Conservation (phyloP, 2,113 vertebrate genomes). For the Corapipo altera region DNA sequence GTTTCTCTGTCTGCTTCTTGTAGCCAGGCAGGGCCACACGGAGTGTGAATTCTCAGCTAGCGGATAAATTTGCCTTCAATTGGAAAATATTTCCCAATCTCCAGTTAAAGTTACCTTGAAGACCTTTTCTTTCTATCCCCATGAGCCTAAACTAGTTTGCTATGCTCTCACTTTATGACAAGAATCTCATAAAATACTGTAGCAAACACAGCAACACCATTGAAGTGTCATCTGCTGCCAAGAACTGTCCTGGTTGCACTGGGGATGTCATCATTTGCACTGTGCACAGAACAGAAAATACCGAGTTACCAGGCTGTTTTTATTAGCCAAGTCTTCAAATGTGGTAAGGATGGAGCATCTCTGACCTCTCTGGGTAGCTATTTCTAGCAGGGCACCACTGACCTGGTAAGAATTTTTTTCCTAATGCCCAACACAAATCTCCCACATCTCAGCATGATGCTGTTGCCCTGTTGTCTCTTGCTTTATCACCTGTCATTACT, state of each 20-base stretch:
- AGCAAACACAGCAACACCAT: neutral
- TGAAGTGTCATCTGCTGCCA: neutral
- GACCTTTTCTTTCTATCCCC: neutral
- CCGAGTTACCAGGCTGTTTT: fast-evolving
- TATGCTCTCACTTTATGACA: neutral
- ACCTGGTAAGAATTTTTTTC: neutral
- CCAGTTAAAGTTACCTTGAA: neutral
- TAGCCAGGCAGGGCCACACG: neutral
- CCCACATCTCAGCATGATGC: neutral
- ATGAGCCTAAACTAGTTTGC: neutral
- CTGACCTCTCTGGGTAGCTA: neutral
- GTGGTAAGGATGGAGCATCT: neutral
- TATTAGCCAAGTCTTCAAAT: neutral
- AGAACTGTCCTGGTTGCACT: neutral
- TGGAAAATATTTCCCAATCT: neutral
- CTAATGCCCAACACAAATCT: neutral
- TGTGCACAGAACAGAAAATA: neutral
- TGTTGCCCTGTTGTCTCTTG: neutral
- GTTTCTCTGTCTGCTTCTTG: neutral
- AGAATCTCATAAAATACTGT: neutral
- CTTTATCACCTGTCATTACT: neutral
- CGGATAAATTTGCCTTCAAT: neutral
- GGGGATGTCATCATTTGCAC: neutral
- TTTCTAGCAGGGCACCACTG: neutral
- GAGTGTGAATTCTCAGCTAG: neutral